phyloP scores from a whole-genome alignment of 1,140 invertebrate genomes.

The Leptonema lineaticorne region DNA sequence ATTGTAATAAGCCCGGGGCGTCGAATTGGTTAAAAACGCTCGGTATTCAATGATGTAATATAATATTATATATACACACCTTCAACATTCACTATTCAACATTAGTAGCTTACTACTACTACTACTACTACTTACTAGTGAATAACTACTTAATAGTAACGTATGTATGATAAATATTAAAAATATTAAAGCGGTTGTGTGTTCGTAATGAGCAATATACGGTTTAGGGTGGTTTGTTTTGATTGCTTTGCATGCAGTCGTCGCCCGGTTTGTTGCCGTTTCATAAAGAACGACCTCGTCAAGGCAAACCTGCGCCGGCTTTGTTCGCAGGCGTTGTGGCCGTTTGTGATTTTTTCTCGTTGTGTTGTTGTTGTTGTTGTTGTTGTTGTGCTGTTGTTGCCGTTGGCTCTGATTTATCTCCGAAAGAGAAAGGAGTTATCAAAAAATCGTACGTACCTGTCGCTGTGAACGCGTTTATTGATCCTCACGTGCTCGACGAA shows the following conservation, averaged over 20 bases:
- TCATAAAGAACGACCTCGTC: constrained; percentile 26
- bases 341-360: no score
- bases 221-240: constrained; percentile 14
- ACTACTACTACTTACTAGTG: no score
- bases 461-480: background rate
- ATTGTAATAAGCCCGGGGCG: no score
- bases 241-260: background rate
- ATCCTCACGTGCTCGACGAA: background rate
- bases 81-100: background rate
- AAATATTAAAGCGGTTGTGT: no score
- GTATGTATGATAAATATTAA: no score
- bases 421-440: constrained; percentile 25
- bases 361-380: no score
- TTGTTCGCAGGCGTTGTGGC: background rate
- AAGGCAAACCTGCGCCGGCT: constrained; percentile 24
- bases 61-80: background rate
- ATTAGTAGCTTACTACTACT: no score
- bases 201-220: no score
- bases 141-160: no score
- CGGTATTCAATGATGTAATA: background rate
- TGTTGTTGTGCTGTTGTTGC: no score
- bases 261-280: constrained; percentile 5
- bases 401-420: background rate
- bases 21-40: no score
- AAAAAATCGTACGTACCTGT: constrained; percentile 9